Conservation (phyloP, 1,140 invertebrate species). For the Helicoverpa armigera region DNA sequence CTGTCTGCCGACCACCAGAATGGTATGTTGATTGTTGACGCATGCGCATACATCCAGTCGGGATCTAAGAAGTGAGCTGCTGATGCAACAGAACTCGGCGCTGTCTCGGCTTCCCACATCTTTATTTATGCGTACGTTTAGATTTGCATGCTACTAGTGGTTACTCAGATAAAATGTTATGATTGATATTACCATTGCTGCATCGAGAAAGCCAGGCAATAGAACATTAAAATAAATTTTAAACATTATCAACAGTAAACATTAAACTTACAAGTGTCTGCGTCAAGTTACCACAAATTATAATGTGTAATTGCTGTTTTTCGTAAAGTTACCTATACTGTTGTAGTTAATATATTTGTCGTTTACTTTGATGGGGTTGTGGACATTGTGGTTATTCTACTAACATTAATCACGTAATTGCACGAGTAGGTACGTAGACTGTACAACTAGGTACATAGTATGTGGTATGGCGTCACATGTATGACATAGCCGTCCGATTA, state of each 20-base stretch:
- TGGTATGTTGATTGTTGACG: conserved; percentile 40
- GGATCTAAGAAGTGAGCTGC: conserved; percentile 41
- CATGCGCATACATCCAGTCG: conserved; percentile 35
- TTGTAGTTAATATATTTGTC: not conserved
- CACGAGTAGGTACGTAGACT: conserved; percentile 10
- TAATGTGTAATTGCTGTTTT: too few relatives aligned
- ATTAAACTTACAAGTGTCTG: too few relatives aligned
- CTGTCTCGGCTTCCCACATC: conserved; percentile 41
- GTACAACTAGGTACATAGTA: conserved; percentile 14
- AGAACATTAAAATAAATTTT: too few relatives aligned
- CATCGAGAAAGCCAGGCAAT: not conserved
- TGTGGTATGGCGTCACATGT: conserved; percentile 31
- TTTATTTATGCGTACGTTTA: conserved; percentile 29
- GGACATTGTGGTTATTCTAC: conserved; percentile 37
- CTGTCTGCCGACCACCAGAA: conserved; percentile 42
- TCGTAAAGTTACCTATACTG: not conserved
- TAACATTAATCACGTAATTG: conserved; percentile 38
- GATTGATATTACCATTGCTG: not conserved
- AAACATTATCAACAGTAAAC: not conserved
- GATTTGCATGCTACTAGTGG: conserved; percentile 15
- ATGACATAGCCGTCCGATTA: conserved; percentile 52
- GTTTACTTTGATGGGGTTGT: conserved; percentile 21
- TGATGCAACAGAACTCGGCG: conserved; percentile 42
- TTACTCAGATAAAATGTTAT: not conserved
- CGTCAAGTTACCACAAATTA: too few relatives aligned